Evolutionary conservation across 2,888 invertebrate species (phyloP), one percentile per base, ranked within the genome.

Genomic region (Lasioglossum oenotherae): DNA sequence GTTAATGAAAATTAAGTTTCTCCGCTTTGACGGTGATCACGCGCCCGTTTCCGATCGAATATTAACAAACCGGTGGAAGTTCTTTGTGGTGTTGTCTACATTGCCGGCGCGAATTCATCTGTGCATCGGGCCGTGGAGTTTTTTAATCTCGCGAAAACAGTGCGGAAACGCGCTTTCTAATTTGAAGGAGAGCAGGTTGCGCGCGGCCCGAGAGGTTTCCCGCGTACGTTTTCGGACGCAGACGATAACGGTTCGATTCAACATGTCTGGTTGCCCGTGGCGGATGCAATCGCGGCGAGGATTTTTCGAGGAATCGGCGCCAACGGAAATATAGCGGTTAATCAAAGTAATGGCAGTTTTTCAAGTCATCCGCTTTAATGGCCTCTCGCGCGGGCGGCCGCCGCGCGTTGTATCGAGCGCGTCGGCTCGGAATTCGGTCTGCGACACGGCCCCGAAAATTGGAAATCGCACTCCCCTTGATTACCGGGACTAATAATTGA

Each of bases 401-500:
- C 27, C 57, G 60, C 27, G 31, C 44, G 31, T 73, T 75, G 78
- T 38, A 69, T 75, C 41, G 74, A 44, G 10, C 69, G 23, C 23
- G 53, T 53, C 82, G 53, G 49, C 69, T 73, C 69, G 46, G 57
- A 79, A 80, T 77, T 44, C 49, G 53, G 71, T 77, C 38, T 67
- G 44, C 80, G 74, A 81, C 67, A 69, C 82, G 71, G 69, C 75
- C 23, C 38, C 27, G 82, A 84, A 92, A 93, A 93, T 93, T 93
- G 93, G 88, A 92, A 93, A 92, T 91, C 91, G 94, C 93, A 93
- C 94, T 94, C 88, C 86, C 85, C 89, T 92, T 93, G 92, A 94
- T 94, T 93, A 92, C 92, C 78, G 82, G 86, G 86, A 91, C 91
- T 91, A 91, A 91, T 92, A 93, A 92, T 92, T 88, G 85, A 90